Conservation (phyloP, 2,888 invertebrate species). For the Apodemia duryi region DNA sequence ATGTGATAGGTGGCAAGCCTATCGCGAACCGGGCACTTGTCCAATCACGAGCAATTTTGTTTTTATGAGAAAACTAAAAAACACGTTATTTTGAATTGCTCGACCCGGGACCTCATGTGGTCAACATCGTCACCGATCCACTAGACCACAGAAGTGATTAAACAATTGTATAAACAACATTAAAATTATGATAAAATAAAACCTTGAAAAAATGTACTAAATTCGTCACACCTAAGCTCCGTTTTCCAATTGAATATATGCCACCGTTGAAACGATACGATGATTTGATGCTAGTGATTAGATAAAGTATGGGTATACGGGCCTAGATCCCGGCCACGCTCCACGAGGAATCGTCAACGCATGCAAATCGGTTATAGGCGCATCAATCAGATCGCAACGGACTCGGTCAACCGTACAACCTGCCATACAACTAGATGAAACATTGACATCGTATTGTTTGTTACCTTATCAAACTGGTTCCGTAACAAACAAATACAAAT, state of each 20-base stretch:
- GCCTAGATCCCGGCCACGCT: slow-evolving; percentile 18
- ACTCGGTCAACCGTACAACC: slow-evolving; percentile 64
- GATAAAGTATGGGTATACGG: slow-evolving; percentile 29
- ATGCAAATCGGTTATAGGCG: slow-evolving; percentile 73
- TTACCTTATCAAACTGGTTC: neutral
- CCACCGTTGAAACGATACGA: neutral
- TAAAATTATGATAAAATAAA: neutral
- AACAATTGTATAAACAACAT: too few relatives aligned
- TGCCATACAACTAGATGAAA: slow-evolving; percentile 18
- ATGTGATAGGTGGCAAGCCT: too few relatives aligned
- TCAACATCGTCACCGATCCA: too few relatives aligned
- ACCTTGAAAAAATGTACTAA: neutral
- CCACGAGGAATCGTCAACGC: slow-evolving; percentile 45
- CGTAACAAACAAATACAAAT: too few relatives aligned
- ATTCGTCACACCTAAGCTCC: neutral
- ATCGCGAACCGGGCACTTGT: too few relatives aligned
- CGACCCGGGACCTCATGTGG: too few relatives aligned
- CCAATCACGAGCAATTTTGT: too few relatives aligned
- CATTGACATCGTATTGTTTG: neutral
- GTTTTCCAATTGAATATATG: neutral
- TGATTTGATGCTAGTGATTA: slow-evolving; percentile 24
- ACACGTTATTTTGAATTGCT: too few relatives aligned
- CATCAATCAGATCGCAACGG: slow-evolving; percentile 74
- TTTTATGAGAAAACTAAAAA: too few relatives aligned
- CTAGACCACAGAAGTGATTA: too few relatives aligned